Evolutionary conservation across 2,888 invertebrate species (phyloP).

Genomic region (Ectemnius continuus): DNA sequence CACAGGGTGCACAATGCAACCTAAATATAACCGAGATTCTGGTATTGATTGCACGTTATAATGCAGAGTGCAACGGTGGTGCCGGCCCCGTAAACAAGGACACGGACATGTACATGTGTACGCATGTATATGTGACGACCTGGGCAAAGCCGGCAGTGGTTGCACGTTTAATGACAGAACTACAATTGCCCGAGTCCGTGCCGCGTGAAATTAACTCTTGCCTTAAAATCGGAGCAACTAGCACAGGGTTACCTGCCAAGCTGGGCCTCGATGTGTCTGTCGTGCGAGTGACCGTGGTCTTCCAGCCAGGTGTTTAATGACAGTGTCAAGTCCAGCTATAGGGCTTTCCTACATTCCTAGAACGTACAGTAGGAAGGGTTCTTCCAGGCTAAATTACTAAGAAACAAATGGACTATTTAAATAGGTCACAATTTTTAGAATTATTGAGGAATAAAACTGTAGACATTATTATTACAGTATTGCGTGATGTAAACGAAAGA

Average conservation of each 20-base stretch:
- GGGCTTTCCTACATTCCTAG: no score
- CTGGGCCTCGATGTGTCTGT: background rate
- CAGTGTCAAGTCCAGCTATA: no score
- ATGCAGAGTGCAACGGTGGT: constrained; percentile 28
- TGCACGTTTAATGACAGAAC: constrained; percentile 36
- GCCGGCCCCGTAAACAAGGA: constrained; percentile 14
- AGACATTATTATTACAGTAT: no score
- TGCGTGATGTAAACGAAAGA: no score
- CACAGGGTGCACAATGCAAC: constrained; percentile 21
- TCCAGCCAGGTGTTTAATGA: no score
- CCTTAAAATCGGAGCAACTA: constrained; percentile 40
- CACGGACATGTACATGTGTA: constrained; percentile 19
- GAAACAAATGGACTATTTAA: no score
- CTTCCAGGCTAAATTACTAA: no score
- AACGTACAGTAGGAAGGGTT: no score
- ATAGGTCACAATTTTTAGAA: no score
- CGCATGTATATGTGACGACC: constrained; percentile 16
- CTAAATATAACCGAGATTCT: constrained; percentile 29
- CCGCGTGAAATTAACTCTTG: constrained; percentile 67
- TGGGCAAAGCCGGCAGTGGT: constrained; percentile 15
- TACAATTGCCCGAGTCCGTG: constrained; percentile 54
- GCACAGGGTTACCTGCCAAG: background rate
- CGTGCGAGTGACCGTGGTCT: background rate
- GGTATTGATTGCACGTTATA: constrained; percentile 40
- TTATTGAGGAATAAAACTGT: no score